Conservation (phyloP, 2,797 vertebrate genomes). For the Acanthurus lineatus region DNA sequence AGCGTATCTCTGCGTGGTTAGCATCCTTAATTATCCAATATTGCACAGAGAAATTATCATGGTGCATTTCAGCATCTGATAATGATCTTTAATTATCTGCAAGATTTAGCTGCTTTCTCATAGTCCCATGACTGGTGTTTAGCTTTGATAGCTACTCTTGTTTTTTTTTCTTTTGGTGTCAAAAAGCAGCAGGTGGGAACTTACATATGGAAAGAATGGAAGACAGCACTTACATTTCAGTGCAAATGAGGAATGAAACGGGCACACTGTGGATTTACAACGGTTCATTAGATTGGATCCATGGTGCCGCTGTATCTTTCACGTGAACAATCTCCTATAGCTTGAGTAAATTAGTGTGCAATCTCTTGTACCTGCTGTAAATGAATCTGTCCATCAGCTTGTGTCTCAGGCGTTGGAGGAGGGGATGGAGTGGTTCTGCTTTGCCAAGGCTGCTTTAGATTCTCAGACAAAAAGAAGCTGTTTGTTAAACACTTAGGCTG, state of each 20-base stretch:
- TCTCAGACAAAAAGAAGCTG: constrained; percentile 38
- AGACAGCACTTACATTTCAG: constrained; percentile 80
- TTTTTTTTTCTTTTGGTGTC: constrained; percentile 60
- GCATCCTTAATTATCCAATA: constrained; percentile 60
- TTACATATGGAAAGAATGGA: constrained; percentile 63
- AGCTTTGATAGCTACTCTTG: constrained; percentile 60
- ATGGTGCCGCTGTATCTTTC: constrained; percentile 71
- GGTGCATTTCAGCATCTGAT: constrained; percentile 65
- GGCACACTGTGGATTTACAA: constrained; percentile 69
- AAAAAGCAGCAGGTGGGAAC: constrained; percentile 45
- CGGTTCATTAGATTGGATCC: constrained; percentile 77
- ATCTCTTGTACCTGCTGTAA: constrained; percentile 73
- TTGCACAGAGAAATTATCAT: constrained; percentile 31
- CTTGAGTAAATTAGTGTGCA: constrained; percentile 79
- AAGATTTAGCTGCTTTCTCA: constrained; percentile 64
- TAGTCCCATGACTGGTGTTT: constrained; percentile 41
- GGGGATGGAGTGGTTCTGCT: constrained; percentile 17
- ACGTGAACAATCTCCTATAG: constrained; percentile 74
- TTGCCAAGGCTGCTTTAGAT: constrained; percentile 41
- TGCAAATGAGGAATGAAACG: constrained; percentile 81
- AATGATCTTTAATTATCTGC: constrained; percentile 66
- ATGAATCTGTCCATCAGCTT: constrained; percentile 84
- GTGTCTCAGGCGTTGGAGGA: constrained; percentile 60
- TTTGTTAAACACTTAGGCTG: constrained; percentile 45
- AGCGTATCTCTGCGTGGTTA: constrained; percentile 34